Evolutionary conservation across 2,113 vertebrate genomes (phyloP), one percentile per base, ranked within the genome.

Genomic region (Chaetura pelagica): DNA sequence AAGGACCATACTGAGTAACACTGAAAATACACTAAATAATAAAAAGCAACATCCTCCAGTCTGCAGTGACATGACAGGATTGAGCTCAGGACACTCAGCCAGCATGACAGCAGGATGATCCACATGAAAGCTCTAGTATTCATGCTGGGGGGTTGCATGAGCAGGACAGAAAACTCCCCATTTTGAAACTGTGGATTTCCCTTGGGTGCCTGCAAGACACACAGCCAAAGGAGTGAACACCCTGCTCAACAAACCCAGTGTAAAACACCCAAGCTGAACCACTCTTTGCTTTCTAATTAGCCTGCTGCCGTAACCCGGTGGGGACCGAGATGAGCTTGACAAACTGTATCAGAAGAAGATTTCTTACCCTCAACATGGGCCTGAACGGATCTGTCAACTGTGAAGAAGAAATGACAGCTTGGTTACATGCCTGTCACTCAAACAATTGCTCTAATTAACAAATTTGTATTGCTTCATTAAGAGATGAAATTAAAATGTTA

Each of bases 371-470:
- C 98, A 99, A 97, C 98, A 99, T 99, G 91, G 99, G 99, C 97
- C 99, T 98, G 98, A 99, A 99, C 78, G 99, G 99, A 98, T 99
- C 99, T 95, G 99, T 99, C 98, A 99, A 97, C 99, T 99, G 97
- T 95, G 98, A 97, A 98, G 96, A 98, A 97, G 98, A 97, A 98
- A 96, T 98, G 97, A 97, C 97, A 98, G 97, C 98, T 98, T 96
- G 95, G 98, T 99, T 98, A 99, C 97, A 98, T 83, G 97, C 97
- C 97, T 98, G 98, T 98, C 98, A 98, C 98, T 99, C 98, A 98
- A 98, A 98, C 96, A 98, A 98, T 97, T 75, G 96, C 96, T 98
- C 97, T 98, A 98, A 99, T 98, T 98, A 98, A 98, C 98, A 98
- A 97, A 98, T 97, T 96, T 97, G 97, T 98, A 97, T 94, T 97